Percentiles rank a stretch among this genome's conserved stretches.
Evolutionary conservation across 2,797 vertebrate species (phyloP).

Genomic region (Tapirus indicus): DNA sequence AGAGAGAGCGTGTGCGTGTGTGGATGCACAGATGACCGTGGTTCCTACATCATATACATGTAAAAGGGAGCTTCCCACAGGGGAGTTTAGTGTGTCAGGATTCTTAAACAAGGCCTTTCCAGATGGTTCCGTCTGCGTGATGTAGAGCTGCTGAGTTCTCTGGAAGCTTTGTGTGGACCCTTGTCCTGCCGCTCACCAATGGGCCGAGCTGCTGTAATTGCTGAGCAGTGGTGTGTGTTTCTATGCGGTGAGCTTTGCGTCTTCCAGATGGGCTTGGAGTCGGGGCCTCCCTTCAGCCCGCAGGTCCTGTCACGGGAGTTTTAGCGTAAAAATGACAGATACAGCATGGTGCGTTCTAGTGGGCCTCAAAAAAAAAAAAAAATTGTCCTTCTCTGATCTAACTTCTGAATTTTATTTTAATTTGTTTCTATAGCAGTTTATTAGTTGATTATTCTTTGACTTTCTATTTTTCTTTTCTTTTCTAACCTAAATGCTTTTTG

Average conservation of each 20-base stretch:
- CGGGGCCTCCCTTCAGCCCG: background rate
- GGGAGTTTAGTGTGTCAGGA: accelerated
- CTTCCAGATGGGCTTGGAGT: accelerated
- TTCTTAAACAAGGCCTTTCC: background rate
- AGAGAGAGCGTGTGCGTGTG: background rate
- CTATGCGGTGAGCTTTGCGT: accelerated
- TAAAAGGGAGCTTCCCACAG: accelerated
- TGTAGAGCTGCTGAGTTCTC: background rate
- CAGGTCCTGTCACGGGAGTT: accelerated
- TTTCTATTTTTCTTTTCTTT: background rate
- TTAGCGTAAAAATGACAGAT: background rate
- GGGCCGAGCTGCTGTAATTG: accelerated
- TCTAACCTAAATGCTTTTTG: background rate
- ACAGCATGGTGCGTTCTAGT: accelerated
- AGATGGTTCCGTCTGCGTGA: accelerated
- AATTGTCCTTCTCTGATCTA: background rate
- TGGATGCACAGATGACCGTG: too few relatives aligned
- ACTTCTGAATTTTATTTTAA: background rate
- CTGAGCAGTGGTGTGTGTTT: accelerated
- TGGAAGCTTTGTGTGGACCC: background rate
- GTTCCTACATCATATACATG: accelerated
- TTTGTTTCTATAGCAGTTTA: background rate
- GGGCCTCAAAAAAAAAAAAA: background rate
- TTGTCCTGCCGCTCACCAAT: background rate
- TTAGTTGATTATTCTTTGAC: background rate